Percentiles rank a stretch among this genome's conserved stretches.
These are phyloP conservation scores for Rotaria sp. DNA, from an alignment of 2,888 invertebrate genomes.

Conservation along the genomic window DNA sequence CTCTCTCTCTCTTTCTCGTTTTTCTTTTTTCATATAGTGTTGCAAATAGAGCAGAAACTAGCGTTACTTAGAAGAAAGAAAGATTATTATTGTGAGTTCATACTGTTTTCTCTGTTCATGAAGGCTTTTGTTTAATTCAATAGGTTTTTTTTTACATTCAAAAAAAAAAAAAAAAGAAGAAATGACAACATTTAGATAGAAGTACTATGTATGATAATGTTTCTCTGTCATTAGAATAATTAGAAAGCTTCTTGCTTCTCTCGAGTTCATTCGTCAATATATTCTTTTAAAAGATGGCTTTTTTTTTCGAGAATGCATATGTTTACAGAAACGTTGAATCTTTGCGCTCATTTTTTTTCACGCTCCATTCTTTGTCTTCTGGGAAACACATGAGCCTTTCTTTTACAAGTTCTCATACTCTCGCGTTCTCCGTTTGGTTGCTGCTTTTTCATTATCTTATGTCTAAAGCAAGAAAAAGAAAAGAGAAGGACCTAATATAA, in stretches of 20 bases:
- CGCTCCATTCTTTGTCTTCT: neutral
- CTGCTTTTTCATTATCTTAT: neutral
- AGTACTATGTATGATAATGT: neutral
- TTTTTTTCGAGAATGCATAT: neutral
- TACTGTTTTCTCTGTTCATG: neutral
- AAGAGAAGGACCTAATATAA: neutral
- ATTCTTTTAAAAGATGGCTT: neutral
- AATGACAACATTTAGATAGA: neutral
- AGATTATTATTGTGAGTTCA: neutral
- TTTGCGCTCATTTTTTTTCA: neutral
- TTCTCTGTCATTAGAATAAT: neutral
- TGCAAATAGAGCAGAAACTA: neutral
- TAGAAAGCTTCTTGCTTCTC: neutral
- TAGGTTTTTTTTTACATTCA: neutral
- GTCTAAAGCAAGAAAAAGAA: neutral
- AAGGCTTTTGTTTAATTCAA: neutral
- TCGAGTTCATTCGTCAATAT: neutral
- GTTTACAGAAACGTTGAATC: neutral
- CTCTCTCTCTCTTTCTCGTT: neutral
- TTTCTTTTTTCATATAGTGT: neutral
- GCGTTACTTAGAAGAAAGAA: neutral
- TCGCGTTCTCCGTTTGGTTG: neutral
- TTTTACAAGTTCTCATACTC: neutral
- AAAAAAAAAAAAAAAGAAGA: neutral
- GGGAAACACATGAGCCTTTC: neutral